Percentiles rank a stretch among this genome's conserved stretches.
phyloP scores from a whole-genome alignment of 2,113 vertebrate genomes.

The Syngnathus typhle region DNA sequence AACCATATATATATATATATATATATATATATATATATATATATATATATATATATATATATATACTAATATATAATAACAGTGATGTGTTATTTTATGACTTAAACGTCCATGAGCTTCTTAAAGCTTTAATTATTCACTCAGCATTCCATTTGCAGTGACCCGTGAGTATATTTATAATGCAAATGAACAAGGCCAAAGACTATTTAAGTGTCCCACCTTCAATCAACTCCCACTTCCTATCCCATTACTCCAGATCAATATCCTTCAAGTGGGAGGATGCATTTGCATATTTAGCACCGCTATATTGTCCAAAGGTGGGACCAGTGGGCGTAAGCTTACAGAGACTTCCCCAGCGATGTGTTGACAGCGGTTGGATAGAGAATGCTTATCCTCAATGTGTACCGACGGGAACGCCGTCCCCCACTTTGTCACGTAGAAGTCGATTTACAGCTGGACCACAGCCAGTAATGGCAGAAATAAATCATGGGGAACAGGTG shows the following conservation, averaged over 20 bases:
- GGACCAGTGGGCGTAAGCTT: slow-evolving; percentile 5
- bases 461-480: slow-evolving; percentile 40
- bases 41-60: too few relatives aligned
- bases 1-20: too few relatives aligned
- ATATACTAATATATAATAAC: not conserved
- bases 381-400: slow-evolving; percentile 30
- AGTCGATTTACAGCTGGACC: slow-evolving; percentile 28
- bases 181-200: slow-evolving; percentile 31
- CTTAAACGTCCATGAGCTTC: slow-evolving; percentile 37
- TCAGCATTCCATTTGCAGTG: slow-evolving; percentile 28
- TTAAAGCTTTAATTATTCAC: slow-evolving; percentile 41
- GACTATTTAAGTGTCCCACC: slow-evolving; percentile 38
- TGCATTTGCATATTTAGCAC: slow-evolving; percentile 27
- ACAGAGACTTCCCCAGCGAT: slow-evolving; percentile 30
- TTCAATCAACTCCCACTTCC: slow-evolving; percentile 38
- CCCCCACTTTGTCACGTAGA: slow-evolving; percentile 16
- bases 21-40: too few relatives aligned
- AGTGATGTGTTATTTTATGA: slow-evolving; percentile 28
- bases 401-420: slow-evolving; percentile 12
- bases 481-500: slow-evolving; percentile 46
- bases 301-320: slow-evolving; percentile 9
- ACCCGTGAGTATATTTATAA: slow-evolving; percentile 28
- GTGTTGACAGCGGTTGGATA: slow-evolving; percentile 37
- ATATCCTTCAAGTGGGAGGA: slow-evolving; percentile 25
- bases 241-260: slow-evolving; percentile 55